Evolutionary conservation across 2,888 invertebrate species (phyloP).

Genomic region (Drosophila nr. perissopoda): DNA sequence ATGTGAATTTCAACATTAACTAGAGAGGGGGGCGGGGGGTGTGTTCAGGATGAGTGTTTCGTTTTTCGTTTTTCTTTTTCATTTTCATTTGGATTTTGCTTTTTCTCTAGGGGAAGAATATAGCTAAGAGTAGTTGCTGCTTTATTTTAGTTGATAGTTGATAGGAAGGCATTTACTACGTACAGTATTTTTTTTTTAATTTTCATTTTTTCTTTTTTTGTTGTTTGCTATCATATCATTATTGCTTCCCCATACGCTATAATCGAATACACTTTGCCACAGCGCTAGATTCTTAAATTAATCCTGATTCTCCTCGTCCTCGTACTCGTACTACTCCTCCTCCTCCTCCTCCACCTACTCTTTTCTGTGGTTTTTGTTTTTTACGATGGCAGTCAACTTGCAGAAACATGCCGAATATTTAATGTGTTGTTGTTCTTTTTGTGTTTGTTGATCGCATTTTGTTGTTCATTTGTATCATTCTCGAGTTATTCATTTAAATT

Average conservation of each 20-base stretch:
- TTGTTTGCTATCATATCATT: slow-evolving; percentile 7
- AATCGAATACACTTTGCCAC: slow-evolving; percentile 24
- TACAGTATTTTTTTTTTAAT: background rate
- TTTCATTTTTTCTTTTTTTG: background rate
- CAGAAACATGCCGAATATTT: slow-evolving; percentile 29
- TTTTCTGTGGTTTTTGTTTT: slow-evolving; percentile 1
- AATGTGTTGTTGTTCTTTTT: slow-evolving; percentile 5
- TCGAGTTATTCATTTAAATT: slow-evolving; percentile 50
- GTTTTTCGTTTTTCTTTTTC: background rate
- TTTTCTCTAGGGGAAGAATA: slow-evolving; percentile 12
- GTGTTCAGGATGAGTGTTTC: slow-evolving; percentile 25
- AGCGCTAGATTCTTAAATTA: slow-evolving; percentile 18
- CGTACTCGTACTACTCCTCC: background rate
- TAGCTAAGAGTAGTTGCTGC: slow-evolving; percentile 30
- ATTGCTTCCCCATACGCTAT: slow-evolving; percentile 29
- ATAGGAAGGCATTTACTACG: slow-evolving; percentile 34
- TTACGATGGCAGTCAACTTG: slow-evolving; percentile 13
- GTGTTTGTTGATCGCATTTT: slow-evolving; percentile 30
- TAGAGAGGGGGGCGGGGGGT: slow-evolving; percentile 43
- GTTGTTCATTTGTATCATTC: slow-evolving; percentile 28
- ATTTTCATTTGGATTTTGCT: background rate
- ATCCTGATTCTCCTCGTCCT: background rate
- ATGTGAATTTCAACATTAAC: slow-evolving; percentile 70
- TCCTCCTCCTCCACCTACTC: background rate
- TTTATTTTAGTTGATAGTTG: background rate